These are phyloP conservation scores for Acleris holmiana DNA, from an alignment of 2,888 invertebrate species.

Conservation along the genomic window DNA sequence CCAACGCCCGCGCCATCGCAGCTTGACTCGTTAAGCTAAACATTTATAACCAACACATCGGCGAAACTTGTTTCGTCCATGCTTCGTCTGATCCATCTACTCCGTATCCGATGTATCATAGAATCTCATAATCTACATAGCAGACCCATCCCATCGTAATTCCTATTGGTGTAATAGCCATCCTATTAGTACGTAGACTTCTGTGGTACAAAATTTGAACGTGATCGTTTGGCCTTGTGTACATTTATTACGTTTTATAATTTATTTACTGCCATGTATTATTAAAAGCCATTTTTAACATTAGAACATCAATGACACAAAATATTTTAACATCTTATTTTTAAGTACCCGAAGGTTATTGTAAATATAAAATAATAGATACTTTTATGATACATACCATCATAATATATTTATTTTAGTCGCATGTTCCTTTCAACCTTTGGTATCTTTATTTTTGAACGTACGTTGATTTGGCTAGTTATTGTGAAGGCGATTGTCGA, in stretches of 20 bases:
- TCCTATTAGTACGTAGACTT: conserved; percentile 18
- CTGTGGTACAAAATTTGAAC: conserved; percentile 23
- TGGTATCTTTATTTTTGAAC: conserved; percentile 46
- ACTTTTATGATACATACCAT: conserved; percentile 40
- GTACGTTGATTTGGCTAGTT: conserved; percentile 16
- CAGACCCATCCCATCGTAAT: conserved; percentile 29
- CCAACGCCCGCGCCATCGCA: conserved; percentile 43
- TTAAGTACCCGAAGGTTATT: conserved; percentile 36
- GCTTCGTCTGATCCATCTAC: conserved; percentile 74
- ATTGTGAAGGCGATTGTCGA: conserved; percentile 9
- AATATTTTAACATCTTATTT: conserved; percentile 7
- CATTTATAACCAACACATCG: conserved; percentile 48
- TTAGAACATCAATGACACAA: conserved; percentile 24
- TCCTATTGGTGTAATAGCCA: conserved; percentile 32
- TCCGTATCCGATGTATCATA: conserved; percentile 57
- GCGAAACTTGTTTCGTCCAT: conserved; percentile 47
- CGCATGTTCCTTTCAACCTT: conserved; percentile 44
- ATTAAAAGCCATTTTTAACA: conserved; percentile 38
- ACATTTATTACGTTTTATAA: conserved; percentile 21
- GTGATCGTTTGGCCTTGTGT: conserved; percentile 17
- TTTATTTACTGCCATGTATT: conserved; percentile 49
- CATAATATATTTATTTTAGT: conserved; percentile 44
- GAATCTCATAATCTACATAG: conserved; percentile 57
- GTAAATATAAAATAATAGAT: conserved; percentile 43
- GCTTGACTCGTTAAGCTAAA: conserved; percentile 48